Base-by-base conservation (phyloP, 2,113 vertebrate genomes). In the Lamprologus speciosus region DNA sequence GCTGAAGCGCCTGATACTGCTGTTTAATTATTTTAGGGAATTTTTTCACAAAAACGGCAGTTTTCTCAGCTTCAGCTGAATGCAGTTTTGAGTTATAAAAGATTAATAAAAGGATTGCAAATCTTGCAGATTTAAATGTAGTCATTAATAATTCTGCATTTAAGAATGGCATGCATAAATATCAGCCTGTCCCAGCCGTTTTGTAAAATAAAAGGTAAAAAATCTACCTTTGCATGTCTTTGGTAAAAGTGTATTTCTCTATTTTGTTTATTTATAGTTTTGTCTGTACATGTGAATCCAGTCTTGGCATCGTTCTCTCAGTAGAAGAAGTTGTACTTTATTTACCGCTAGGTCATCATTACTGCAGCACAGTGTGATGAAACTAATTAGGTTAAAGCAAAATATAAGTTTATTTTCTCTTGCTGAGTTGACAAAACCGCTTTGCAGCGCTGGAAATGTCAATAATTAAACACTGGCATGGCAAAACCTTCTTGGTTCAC, bases 401-500 rank as follows among this genome's bases (percentile, higher is more conserved):
- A 90, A 92, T 86, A 35, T 90, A 85, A 85, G 81, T 80, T 80
- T 91, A 78, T 89, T 86, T 91, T 82, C 88, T 87, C 85, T 93
- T 91, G 95, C 94, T 93, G 95, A 95, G 91, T 93, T 91, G 85
- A 93, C 94, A 88, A 89, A 91, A 95, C 92, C 83, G 82, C 94
- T 93, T 94, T 55, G 42, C 87, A 90, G 88, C 10, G 9, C 90
- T 91, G 85, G 86, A 93, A 91, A 93, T 93, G 95, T 95, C 94
- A 94, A 96, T 96, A 96, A 96, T 96, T 95, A 94, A 96, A 96
- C 91, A 93, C 84, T 83, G 84, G 92, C 89, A 88, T 87, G 84
- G 91, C 89, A 81, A 87, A 91, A 91, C 81, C 70, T 87, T 94
- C 89, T 94, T 85, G 91, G 83, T 94, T 95, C 95, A 89, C 95